Conservation (phyloP, 2,888 invertebrate genomes). For the Gryllus longicercus region DNA sequence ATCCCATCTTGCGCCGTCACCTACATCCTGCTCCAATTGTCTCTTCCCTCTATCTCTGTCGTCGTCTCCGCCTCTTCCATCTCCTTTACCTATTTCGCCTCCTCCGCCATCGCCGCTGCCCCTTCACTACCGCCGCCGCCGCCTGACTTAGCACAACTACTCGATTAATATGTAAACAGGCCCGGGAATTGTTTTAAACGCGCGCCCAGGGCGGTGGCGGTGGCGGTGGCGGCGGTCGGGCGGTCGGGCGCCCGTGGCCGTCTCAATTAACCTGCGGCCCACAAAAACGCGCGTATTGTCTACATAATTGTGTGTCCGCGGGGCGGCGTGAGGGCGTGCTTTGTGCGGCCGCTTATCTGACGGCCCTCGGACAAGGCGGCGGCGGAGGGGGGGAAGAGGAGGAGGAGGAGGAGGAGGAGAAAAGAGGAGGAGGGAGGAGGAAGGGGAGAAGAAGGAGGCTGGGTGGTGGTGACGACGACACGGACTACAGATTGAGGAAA, state of each 20-base stretch:
- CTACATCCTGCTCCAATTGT: background rate
- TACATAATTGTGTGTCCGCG: slow-evolving; percentile 6
- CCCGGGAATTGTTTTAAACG: background rate
- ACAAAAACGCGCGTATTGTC: slow-evolving; percentile 11
- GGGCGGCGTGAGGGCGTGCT: background rate
- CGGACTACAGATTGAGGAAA: too few relatives aligned
- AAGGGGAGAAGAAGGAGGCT: too few relatives aligned
- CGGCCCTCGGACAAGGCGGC: background rate
- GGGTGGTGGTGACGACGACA: too few relatives aligned
- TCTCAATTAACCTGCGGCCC: background rate
- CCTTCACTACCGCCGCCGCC: background rate
- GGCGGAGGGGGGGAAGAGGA: too few relatives aligned
- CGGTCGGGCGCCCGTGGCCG: background rate
- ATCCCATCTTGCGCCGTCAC: too few relatives aligned
- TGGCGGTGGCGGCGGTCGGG: background rate
- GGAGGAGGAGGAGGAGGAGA: too few relatives aligned
- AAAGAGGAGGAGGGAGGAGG: too few relatives aligned
- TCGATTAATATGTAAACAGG: slow-evolving; percentile 34
- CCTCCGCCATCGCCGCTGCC: background rate
- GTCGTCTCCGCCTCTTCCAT: background rate
- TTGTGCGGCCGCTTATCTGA: background rate
- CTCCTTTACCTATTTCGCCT: background rate
- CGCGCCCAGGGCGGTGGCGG: background rate
- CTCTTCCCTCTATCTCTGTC: background rate
- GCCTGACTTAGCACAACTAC: slow-evolving; percentile 32